A percentile compares a stretch with the other conserved stretches of the same genome.
Conservation (phyloP, 2,113 vertebrate species). For the Boulengeromyrus knoepffleri region DNA sequence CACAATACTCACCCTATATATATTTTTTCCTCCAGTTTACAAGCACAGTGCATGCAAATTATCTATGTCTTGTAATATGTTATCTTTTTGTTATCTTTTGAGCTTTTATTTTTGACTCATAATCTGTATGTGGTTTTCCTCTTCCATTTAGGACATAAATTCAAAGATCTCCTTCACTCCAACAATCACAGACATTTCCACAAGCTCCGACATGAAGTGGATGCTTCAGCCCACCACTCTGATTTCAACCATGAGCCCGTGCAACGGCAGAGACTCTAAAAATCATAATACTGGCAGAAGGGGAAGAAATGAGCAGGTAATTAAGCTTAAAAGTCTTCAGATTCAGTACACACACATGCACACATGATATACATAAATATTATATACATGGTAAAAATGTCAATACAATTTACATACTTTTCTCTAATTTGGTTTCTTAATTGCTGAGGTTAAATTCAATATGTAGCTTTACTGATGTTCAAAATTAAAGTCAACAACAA, state of each 20-base stretch:
- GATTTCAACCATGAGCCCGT: slow-evolving; percentile 75
- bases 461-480: background rate
- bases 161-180: slow-evolving; percentile 81
- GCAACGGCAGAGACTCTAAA: slow-evolving; percentile 65
- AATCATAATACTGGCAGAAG: slow-evolving; percentile 62
- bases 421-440: background rate
- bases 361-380: background rate
- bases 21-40: background rate
- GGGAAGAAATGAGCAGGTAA: slow-evolving; percentile 81
- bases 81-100: background rate
- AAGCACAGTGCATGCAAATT: background rate
- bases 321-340: slow-evolving; percentile 12
- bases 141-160: slow-evolving; percentile 69
- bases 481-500: background rate
- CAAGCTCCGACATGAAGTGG: slow-evolving; percentile 81
- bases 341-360: background rate
- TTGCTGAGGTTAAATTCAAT: background rate
- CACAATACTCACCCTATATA: background rate
- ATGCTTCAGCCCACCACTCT: slow-evolving; percentile 72
- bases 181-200: slow-evolving; percentile 81
- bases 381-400: background rate
- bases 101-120: background rate
- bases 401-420: background rate
- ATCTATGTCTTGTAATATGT: background rate
- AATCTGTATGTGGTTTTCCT: slow-evolving; percentile 10